A percentile compares a stretch with the other conserved stretches of the same genome.
These are phyloP conservation scores for Phortica okadai DNA, from an alignment of 2,888 invertebrate genomes.

Conservation along the genomic window DNA sequence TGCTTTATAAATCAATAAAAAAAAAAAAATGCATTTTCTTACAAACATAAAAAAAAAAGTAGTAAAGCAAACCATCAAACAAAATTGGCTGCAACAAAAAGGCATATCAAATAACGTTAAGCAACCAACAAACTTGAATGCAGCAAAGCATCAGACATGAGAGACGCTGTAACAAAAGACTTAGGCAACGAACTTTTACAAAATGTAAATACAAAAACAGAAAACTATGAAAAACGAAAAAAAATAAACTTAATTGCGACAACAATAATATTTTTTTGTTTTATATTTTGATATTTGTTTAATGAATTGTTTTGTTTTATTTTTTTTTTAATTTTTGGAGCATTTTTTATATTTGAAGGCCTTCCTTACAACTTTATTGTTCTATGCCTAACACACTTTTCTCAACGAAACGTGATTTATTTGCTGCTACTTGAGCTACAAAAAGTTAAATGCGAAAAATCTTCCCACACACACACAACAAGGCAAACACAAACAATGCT, in stretches of 20 bases:
- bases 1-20: slow-evolving; percentile 3
- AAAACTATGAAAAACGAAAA: neutral
- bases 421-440: slow-evolving; percentile 52
- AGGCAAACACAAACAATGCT: slow-evolving; percentile 38
- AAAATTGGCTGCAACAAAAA: neutral
- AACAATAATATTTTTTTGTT: neutral
- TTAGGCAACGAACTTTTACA: slow-evolving; percentile 54
- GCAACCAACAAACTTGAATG: neutral
- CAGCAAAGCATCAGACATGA: neutral
- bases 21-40: slow-evolving; percentile 27
- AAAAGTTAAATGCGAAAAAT: slow-evolving; percentile 25
- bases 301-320: neutral
- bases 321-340: neutral
- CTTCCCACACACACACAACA: slow-evolving; percentile 18
- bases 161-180: slow-evolving; percentile 58
- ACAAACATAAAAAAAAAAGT: slow-evolving; percentile 35
- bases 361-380: neutral
- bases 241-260: neutral
- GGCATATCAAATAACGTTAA: neutral
- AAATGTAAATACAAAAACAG: neutral
- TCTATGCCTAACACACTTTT: slow-evolving; percentile 39
- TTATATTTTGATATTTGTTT: neutral
- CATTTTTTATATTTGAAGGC: neutral
- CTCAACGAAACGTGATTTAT: slow-evolving; percentile 59
- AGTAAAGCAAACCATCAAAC: neutral